Conservation (phyloP, 2,113 vertebrate genomes). For the Seriola quinqueradiata region DNA sequence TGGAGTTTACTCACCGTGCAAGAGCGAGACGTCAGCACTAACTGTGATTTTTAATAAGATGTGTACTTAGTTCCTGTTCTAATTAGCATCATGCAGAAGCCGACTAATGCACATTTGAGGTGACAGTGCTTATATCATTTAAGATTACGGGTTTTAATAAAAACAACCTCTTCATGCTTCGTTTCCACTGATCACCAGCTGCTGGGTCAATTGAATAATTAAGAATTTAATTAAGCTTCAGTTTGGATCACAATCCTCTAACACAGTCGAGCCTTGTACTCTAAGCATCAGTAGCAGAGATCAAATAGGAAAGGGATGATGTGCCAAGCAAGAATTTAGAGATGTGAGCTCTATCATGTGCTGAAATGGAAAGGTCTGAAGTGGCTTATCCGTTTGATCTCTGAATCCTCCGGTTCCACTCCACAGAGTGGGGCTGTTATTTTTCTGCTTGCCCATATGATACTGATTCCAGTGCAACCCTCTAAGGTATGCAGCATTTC, state of each 20-base stretch:
- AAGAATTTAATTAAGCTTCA: conserved; percentile 76
- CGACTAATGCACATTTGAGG: conserved; percentile 66
- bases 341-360: conserved; percentile 69
- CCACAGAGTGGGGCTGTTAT: conserved; percentile 66
- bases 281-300: conserved; percentile 61
- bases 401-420: conserved; percentile 76
- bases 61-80: conserved; percentile 68
- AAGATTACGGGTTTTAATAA: conserved; percentile 75
- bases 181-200: conserved; percentile 79
- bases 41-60: conserved; percentile 71
- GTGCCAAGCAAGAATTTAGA: conserved; percentile 61
- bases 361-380: conserved; percentile 76
- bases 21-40: conserved; percentile 23
- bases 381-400: conserved; percentile 78
- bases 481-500: conserved; percentile 74
- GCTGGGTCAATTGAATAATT: conserved; percentile 80
- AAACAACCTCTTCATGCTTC: conserved; percentile 71
- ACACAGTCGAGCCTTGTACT: conserved; percentile 46
- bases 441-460: conserved; percentile 68
- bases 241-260: conserved; percentile 68
- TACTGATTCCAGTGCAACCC: conserved; percentile 68
- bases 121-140: conserved; percentile 77
- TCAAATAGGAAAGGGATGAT: conserved; percentile 68
- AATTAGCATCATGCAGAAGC: conserved; percentile 71
- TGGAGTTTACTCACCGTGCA: conserved; percentile 49